A percentile compares a stretch with the other conserved stretches of the same genome.
These are phyloP conservation scores for Bimastos eiseni DNA, from an alignment of 2,888 invertebrate species.

Conservation along the genomic window DNA sequence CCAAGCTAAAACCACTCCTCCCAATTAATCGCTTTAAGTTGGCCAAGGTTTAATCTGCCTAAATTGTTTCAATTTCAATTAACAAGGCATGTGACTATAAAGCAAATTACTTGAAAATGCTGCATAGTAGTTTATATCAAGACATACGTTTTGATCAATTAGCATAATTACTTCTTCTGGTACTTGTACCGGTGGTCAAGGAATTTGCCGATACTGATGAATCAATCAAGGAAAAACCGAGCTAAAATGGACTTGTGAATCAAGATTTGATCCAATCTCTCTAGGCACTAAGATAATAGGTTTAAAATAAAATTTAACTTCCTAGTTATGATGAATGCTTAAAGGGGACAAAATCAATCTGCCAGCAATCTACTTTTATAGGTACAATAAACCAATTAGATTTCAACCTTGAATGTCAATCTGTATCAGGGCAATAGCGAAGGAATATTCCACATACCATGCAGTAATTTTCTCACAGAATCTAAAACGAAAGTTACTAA, in stretches of 20 bases:
- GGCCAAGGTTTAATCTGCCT: neutral
- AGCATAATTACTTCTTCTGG: too few species aligned
- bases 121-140: too few species aligned
- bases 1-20: neutral
- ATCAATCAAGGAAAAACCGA: too few species aligned
- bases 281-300: too few species aligned
- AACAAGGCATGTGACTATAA: neutral
- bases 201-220: too few species aligned
- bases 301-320: neutral
- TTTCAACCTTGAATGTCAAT: neutral
- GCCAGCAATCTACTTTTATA: neutral
- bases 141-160: too few species aligned
- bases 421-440: neutral
- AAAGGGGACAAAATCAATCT: neutral
- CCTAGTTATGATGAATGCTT: neutral
- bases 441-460: neutral
- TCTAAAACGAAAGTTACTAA: neutral
- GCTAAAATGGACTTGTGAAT: too few species aligned
- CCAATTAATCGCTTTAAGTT: neutral
- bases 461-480: neutral
- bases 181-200: too few species aligned
- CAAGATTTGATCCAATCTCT: too few species aligned
- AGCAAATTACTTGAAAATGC: too few species aligned
- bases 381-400: neutral
- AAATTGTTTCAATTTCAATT: neutral